phyloP scores from a whole-genome alignment of 2,113 vertebrate species.

The Lophura nycthemera region DNA sequence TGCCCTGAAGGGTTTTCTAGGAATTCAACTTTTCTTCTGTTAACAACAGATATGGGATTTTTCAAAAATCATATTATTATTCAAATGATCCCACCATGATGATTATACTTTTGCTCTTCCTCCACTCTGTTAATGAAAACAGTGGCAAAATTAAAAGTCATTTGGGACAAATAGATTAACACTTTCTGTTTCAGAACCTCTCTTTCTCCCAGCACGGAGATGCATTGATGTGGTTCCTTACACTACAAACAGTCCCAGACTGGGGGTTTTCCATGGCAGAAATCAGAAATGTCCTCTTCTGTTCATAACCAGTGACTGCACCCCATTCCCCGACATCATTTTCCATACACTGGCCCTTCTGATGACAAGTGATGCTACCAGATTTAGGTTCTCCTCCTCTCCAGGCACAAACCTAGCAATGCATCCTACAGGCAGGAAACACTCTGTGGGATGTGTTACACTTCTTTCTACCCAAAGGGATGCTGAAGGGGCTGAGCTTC shows the following conservation, averaged over 20 bases:
- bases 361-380: neutral
- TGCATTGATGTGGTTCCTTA: neutral
- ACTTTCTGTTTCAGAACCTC: neutral
- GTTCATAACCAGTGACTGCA: neutral
- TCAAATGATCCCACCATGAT: neutral
- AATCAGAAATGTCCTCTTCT: neutral
- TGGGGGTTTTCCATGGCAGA: neutral
- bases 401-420: rapidly evolving
- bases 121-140: neutral
- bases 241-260: neutral
- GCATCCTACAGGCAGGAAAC: neutral
- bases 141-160: neutral
- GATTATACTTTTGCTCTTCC: neutral
- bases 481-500: neutral
- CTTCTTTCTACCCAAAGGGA: neutral
- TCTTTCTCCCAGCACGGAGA: neutral
- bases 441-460: too few species aligned
- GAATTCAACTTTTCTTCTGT: neutral
- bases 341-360: neutral
- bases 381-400: neutral
- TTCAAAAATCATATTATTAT: neutral
- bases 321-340: neutral
- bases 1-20: neutral
- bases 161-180: neutral
- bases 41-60: neutral